phyloP scores from a whole-genome alignment of 2,113 vertebrate genomes.

The Phyllopteryx taeniolatus region DNA sequence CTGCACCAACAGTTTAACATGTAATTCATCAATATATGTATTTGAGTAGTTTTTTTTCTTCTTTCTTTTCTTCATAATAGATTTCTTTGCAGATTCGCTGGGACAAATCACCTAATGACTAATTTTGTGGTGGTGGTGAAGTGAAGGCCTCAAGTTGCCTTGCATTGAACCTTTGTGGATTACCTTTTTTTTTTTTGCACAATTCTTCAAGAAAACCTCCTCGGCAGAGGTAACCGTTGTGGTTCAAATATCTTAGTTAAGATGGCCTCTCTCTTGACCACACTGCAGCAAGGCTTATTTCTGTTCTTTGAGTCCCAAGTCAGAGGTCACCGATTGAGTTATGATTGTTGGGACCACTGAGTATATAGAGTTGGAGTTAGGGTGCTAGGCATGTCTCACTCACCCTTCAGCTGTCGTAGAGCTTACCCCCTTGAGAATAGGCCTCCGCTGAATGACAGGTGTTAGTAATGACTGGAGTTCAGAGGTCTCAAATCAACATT shows the following conservation, averaged over 20 bases:
- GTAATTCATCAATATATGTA: no score
- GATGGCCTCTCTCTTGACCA: background rate
- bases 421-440: slow-evolving; percentile 39
- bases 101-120: no score
- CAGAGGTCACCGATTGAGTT: slow-evolving; percentile 63
- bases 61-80: no score
- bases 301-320: slow-evolving; percentile 30
- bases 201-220: background rate
- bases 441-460: slow-evolving; percentile 66
- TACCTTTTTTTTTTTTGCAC: background rate
- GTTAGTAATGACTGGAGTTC: slow-evolving; percentile 64
- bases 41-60: no score
- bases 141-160: no score
- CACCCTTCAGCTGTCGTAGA: slow-evolving; percentile 67
- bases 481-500: slow-evolving; percentile 57
- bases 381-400: slow-evolving; percentile 56
- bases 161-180: background rate
- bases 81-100: no score
- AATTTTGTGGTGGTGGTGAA: no score
- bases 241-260: background rate
- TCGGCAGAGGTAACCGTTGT: background rate
- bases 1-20: background rate
- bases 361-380: slow-evolving; percentile 42
- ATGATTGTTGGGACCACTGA: slow-evolving; percentile 61
- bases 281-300: slow-evolving; percentile 6